Conservation (phyloP, 2,113 vertebrate species). For the Atherinomorus stipes region DNA sequence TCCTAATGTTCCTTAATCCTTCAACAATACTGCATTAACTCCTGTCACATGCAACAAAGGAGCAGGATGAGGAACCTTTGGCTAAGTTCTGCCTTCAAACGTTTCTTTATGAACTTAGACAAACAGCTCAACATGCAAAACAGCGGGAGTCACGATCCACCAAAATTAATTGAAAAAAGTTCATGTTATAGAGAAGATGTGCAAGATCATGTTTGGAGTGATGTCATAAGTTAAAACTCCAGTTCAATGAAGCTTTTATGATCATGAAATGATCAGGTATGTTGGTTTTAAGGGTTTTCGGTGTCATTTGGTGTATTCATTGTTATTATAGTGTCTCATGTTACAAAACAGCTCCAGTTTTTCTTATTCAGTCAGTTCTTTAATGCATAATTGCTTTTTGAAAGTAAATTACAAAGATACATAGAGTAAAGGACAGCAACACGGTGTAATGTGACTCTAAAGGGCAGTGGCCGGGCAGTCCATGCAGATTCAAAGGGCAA, state of each 20-base stretch:
- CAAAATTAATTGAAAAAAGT: background rate
- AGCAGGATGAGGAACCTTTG: slow-evolving; percentile 21
- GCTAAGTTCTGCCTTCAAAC: background rate
- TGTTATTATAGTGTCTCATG: background rate
- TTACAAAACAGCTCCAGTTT: background rate
- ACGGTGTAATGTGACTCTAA: background rate
- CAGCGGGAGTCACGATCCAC: slow-evolving; percentile 25
- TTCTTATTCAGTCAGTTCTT: background rate
- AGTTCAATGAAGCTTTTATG: no score
- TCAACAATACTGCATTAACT: slow-evolving; percentile 14
- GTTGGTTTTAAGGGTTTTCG: no score
- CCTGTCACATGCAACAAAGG: slow-evolving; percentile 9
- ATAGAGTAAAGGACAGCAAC: background rate
- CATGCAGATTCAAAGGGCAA: no score
- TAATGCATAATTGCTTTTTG: background rate
- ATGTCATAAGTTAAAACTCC: no score
- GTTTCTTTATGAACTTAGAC: slow-evolving; percentile 24
- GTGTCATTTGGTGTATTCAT: no score
- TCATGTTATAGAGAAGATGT: no score
- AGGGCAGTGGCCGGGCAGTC: no score
- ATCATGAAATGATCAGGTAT: background rate
- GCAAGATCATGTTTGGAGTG: no score
- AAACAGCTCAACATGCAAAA: slow-evolving; percentile 33
- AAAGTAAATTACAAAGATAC: background rate
- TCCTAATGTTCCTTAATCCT: slow-evolving; percentile 30